Evolutionary conservation across 2,888 invertebrate genomes (phyloP), one percentile per base, ranked within the genome.

Genomic region (Sarcophaga subvicina): DNA sequence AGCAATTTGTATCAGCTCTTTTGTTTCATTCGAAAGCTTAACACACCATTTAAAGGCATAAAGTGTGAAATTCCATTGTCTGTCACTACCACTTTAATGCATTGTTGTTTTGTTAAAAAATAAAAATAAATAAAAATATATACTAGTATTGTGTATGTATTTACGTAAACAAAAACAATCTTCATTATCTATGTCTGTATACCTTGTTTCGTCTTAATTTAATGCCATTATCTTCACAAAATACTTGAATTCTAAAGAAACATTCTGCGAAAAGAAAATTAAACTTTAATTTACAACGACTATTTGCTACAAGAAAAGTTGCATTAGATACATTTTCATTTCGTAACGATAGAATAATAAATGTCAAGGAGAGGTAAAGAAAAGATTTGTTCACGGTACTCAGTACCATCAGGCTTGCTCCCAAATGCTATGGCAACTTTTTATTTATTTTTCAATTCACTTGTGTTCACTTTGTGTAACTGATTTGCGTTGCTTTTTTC

Each of bases 251-350:
- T 45, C 45, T 20, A 37, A 25, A 59, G 27, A 45, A 63, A 63
- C 22, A 45, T 49, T 49, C 14, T 4, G 14, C 25, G 37, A 45
- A 47, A 73, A 49, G 63, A 63, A 73, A 63, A 63, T 63, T 73
- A 25, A 63, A 63, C 12, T 73, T 73, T 62, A 22, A 73, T 73
- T 73, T 73, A 73, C 62, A 63, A 17, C 2, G 37, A 14, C 22
- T 62, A 45, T 62, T 20, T 49, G 12, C 6, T 22, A 22, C 12
- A 14, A 22, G 3, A 62, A 14, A 2, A 3, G 22, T 62, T 62
- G 1, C 14, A 22, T 62, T 49, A 12, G 0, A 10, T 54, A 4
- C 5, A 14, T 60, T 37, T 60, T 73, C 45, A 22, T 14, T 73
- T 62, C 10, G 62, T 62, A 60, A 8, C 10, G 22, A 62, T 45